These are phyloP conservation scores for Gavia stellata DNA, from an alignment of 2,113 vertebrate genomes.

Conservation along the genomic window DNA sequence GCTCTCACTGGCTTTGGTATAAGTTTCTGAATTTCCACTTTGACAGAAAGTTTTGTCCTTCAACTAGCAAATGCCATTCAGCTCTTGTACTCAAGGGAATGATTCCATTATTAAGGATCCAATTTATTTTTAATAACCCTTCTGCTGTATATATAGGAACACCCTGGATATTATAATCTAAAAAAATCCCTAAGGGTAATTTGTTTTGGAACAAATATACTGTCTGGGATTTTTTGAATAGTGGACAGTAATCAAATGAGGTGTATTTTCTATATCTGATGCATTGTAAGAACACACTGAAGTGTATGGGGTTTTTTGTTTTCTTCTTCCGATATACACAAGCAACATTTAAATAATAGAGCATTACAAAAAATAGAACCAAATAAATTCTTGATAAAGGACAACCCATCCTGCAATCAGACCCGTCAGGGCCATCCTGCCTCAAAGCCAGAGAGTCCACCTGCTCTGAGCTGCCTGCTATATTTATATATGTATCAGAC, in stretches of 20 bases:
- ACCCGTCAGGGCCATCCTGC: not conserved
- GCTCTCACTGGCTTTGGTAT: not conserved
- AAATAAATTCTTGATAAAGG: slow-evolving; percentile 14
- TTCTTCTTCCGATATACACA: not conserved
- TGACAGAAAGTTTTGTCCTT: not conserved
- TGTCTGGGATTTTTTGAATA: slow-evolving; percentile 2
- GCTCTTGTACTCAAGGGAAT: not conserved
- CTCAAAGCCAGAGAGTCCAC: slow-evolving; percentile 21
- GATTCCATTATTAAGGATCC: not conserved
- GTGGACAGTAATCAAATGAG: not conserved
- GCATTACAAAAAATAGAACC: not conserved
- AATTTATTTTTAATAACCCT: slow-evolving; percentile 42
- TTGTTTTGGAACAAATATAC: not conserved
- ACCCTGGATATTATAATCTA: not conserved
- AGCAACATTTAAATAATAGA: not conserved
- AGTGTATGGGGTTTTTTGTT: not conserved
- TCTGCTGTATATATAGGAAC: slow-evolving; percentile 9
- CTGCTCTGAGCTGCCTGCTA: slow-evolving; percentile 23
- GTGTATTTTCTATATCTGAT: not conserved
- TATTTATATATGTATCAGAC: slow-evolving; percentile 28
- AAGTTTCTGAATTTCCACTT: not conserved
- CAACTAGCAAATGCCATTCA: not conserved
- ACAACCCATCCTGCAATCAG: not conserved
- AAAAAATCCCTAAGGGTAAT: not conserved
- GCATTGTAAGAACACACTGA: not conserved